Percentiles rank a stretch among this genome's conserved stretches.
These are phyloP conservation scores for Drosophila setosimentum DNA, from an alignment of 2,888 invertebrate species.

Conservation along the genomic window DNA sequence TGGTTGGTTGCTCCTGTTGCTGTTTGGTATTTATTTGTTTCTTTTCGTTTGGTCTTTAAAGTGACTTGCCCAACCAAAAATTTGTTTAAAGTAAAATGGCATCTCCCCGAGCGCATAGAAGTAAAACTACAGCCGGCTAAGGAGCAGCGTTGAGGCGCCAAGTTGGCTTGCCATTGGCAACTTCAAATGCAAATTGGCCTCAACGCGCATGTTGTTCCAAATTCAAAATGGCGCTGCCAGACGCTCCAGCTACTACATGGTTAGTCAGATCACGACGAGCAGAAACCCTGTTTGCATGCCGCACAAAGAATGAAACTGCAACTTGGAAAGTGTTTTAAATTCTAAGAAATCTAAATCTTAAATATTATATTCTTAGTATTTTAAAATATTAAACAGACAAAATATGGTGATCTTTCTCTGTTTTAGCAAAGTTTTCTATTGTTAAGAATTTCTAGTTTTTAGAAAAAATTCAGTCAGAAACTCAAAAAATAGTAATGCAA, in stretches of 20 bases:
- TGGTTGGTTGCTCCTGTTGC: constrained; percentile 29
- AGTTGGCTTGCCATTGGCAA: constrained; percentile 49
- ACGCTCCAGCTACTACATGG: too few relatives aligned
- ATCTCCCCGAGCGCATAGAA: constrained; percentile 44
- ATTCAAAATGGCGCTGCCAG: constrained; percentile 72
- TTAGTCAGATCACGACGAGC: too few relatives aligned
- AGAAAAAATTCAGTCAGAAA: too few relatives aligned
- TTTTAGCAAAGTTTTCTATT: too few relatives aligned
- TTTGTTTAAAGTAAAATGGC: constrained; percentile 64
- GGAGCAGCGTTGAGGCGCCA: constrained; percentile 20
- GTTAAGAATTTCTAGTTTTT: too few relatives aligned
- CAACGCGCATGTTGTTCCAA: constrained; percentile 78
- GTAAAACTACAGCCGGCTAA: constrained; percentile 27
- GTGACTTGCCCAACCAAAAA: constrained; percentile 12
- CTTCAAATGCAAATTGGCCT: constrained; percentile 78
- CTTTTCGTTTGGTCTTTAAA: constrained; percentile 41
- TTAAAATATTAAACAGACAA: too few relatives aligned
- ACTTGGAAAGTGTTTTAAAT: too few relatives aligned
- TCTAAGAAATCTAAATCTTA: too few relatives aligned
- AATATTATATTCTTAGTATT: too few relatives aligned
- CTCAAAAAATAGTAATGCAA: too few relatives aligned
- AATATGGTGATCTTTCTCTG: too few relatives aligned
- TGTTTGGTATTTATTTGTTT: constrained; percentile 41
- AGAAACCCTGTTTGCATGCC: not conserved
- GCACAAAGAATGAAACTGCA: too few relatives aligned